These are phyloP conservation scores for Microplitis manilae DNA, from an alignment of 2,888 invertebrate species.

Conservation along the genomic window DNA sequence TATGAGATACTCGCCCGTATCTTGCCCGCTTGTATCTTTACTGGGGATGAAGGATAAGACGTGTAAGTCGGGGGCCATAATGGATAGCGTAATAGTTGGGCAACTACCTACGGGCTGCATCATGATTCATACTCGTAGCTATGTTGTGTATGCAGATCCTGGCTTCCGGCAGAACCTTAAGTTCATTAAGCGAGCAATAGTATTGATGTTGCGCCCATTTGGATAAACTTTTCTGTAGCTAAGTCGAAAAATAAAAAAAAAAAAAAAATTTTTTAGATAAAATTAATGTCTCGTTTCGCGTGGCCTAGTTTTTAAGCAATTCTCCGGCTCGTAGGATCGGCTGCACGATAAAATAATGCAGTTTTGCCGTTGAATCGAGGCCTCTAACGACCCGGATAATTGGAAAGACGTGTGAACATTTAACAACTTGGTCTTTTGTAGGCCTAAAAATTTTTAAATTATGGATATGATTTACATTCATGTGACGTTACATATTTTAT, in stretches of 20 bases:
- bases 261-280: background rate
- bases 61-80: constrained; percentile 29
- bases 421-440: constrained; percentile 30
- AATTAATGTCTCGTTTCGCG: too few species aligned
- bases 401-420: constrained; percentile 37
- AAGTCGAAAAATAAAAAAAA: background rate
- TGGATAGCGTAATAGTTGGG: constrained; percentile 32
- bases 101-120: constrained; percentile 16
- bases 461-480: too few species aligned
- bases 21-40: constrained; percentile 4
- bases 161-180: background rate
- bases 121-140: constrained; percentile 32
- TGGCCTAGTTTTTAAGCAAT: constrained; percentile 20
- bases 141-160: background rate
- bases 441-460: too few species aligned
- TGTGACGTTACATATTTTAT: too few species aligned
- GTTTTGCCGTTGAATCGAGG: constrained; percentile 27
- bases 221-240: background rate
- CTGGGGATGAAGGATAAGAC: constrained; percentile 27
- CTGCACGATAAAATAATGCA: constrained; percentile 31
- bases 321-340: background rate
- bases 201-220: background rate
- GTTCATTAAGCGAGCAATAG: background rate
- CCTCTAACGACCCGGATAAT: constrained; percentile 28
- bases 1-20: constrained; percentile 12